Evolutionary conservation across 2,113 vertebrate species (phyloP), one percentile per base, ranked within the genome.

Genomic region (Phyllopteryx taeniolatus): DNA sequence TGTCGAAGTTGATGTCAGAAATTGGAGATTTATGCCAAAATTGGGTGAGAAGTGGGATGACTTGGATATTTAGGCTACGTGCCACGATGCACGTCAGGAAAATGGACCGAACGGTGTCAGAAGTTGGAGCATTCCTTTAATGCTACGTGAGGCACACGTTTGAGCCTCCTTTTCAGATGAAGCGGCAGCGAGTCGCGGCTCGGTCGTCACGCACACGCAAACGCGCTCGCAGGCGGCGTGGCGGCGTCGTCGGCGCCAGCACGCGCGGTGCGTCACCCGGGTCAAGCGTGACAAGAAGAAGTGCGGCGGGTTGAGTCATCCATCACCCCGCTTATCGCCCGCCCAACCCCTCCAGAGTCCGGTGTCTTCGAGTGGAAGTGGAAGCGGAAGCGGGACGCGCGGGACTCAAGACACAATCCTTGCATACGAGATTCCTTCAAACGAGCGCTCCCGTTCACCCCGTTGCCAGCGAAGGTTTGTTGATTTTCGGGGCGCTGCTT

Each of bases 271-370:
- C 54, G 12, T 57, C n/a, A n/a, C 20, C 54, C 54, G 10, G 54
- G 54, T 57, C 54, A 57, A 11, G n/a, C 27, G 54, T 57, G 54
- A 57, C 54, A 57, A 57, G 54, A 57, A 27, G 22, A 57, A 57
- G 54, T 57, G 54, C 54, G 27, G n/a, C 27, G 54, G 54, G 54
- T 57, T 57, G 27, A 57, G 54, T 57, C 54, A 57, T 57, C 54
- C n/a, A 57, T 57, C 54, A 57, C 19, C 19, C 53, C 20, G 11
- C 47, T 5, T 4, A 13, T 5, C 13, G 12, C 53, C 53, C 14
- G 19, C 0, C 54, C 8, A 9, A 1, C 54, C 19, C 1, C 51
- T 9, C 22, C 54, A 54, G 51, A 20, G 51, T 54, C 51, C 51
- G 27, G 54, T 57, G n/a, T 49, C 47, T 2, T 49, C 47, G 17